phyloP scores from a whole-genome alignment of 2,888 invertebrate species.

The Cetonia aurata region DNA sequence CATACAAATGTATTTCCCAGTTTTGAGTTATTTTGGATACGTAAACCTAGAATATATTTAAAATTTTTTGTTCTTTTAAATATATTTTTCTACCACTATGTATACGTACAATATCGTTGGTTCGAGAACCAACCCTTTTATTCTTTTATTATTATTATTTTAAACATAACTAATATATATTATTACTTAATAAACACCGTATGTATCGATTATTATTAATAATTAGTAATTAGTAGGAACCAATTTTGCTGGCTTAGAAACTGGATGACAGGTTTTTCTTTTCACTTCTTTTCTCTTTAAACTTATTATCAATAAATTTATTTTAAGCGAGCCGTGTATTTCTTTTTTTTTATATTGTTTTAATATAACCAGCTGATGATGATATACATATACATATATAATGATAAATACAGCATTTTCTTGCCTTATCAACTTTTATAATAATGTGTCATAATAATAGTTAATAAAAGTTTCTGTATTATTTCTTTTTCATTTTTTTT shows the following conservation, averaged over 20 bases:
- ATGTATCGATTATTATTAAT: conserved; percentile 67
- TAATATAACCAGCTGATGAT: conserved; percentile 64
- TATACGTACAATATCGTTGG: conserved; percentile 67
- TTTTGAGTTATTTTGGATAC: conserved; percentile 70
- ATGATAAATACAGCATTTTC: conserved; percentile 67
- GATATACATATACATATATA: conserved; percentile 68
- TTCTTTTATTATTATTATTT: conserved; percentile 41
- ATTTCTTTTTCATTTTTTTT: conserved; percentile 50
- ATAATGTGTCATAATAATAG: conserved; percentile 66
- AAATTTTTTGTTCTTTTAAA: conserved; percentile 61
- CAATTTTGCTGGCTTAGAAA: conserved; percentile 60
- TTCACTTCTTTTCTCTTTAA: conserved; percentile 22
- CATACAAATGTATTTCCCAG: conserved; percentile 68
- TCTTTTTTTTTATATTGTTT: conserved; percentile 33
- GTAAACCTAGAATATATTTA: conserved; percentile 68
- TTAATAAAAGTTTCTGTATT: conserved; percentile 61
- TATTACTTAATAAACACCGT: conserved; percentile 67
- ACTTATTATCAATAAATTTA: conserved; percentile 40
- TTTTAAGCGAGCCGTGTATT: conserved; percentile 60
- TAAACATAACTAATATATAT: conserved; percentile 66
- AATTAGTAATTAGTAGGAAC: conserved; percentile 68
- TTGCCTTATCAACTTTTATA: conserved; percentile 66
- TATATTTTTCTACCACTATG: conserved; percentile 67
- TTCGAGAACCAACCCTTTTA: conserved; percentile 63
- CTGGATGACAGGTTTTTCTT: conserved; percentile 46